Evolutionary conservation across 2,113 vertebrate species (phyloP).

Genomic region (Pseudorhombus dupliciocellatus): DNA sequence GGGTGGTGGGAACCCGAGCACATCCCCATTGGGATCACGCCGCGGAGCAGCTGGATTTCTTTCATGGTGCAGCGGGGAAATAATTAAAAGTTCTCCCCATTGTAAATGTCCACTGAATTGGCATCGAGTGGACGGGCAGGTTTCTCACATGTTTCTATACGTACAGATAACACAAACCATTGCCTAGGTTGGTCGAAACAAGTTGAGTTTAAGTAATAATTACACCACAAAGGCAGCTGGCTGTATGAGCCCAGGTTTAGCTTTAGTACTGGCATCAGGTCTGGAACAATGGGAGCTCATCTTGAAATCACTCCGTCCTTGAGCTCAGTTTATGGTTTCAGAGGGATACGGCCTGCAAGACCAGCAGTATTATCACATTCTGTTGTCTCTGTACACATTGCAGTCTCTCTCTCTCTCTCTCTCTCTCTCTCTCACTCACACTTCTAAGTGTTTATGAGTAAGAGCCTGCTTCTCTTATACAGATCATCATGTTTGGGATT

Average conservation of each 20-base stretch:
- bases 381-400: constrained; percentile 80
- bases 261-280: constrained; percentile 57
- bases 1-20: constrained; percentile 78
- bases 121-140: constrained; percentile 63
- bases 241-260: constrained; percentile 42
- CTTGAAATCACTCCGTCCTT: constrained; percentile 64
- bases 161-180: constrained; percentile 21
- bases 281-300: constrained; percentile 58
- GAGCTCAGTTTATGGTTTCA: constrained; percentile 70
- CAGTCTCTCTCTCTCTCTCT: constrained; percentile 50
- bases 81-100: constrained; percentile 79
- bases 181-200: constrained; percentile 23
- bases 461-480: background rate
- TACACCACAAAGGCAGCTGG: constrained; percentile 12
- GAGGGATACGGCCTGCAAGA: constrained; percentile 56
- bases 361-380: constrained; percentile 70
- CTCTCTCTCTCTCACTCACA: constrained; percentile 26
- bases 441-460: constrained; percentile 2
- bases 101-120: constrained; percentile 77
- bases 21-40: constrained; percentile 75
- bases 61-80: constrained; percentile 79
- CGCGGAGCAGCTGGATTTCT: constrained; percentile 82
- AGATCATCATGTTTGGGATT: background rate
- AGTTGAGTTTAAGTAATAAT: constrained; percentile 24
- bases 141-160: constrained; percentile 60